phyloP scores from a whole-genome alignment of 2,797 vertebrate species.

The Chloroceryle inda region DNA sequence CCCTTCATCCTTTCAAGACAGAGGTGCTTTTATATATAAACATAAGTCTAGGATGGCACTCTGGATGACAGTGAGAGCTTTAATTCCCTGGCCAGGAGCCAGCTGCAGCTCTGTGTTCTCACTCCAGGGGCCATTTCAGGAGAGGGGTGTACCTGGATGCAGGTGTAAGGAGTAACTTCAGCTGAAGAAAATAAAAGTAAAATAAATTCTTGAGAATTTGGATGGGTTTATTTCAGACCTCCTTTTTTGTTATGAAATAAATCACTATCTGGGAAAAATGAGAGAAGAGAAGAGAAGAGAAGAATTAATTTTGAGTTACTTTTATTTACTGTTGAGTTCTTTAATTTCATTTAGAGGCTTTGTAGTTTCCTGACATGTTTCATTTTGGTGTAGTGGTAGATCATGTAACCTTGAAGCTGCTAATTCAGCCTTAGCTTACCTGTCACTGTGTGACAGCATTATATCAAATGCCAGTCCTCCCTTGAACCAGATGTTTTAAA shows the following conservation, averaged over 20 bases:
- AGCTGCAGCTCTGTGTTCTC: neutral
- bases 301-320: neutral
- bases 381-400: neutral
- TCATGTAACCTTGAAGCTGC: neutral
- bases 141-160: neutral
- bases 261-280: neutral
- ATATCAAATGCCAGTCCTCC: neutral
- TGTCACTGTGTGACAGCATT: neutral
- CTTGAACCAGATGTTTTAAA: neutral
- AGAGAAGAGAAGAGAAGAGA: too few species aligned
- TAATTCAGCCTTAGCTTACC: neutral
- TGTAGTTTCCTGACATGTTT: neutral
- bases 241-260: neutral
- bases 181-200: neutral
- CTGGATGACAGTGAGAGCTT: neutral
- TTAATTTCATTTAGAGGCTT: neutral
- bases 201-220: neutral
- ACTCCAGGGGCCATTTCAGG: neutral
- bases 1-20: neutral
- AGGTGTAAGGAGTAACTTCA: neutral
- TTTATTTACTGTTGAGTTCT: neutral
- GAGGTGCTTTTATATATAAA: slow-evolving; percentile 17
- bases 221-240: neutral
- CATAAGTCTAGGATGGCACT: neutral
- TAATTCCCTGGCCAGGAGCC: neutral